Evolutionary conservation across 2,113 vertebrate genomes (phyloP), one percentile per base, ranked within the genome.

Genomic region (Dascyllus trimaculatus): DNA sequence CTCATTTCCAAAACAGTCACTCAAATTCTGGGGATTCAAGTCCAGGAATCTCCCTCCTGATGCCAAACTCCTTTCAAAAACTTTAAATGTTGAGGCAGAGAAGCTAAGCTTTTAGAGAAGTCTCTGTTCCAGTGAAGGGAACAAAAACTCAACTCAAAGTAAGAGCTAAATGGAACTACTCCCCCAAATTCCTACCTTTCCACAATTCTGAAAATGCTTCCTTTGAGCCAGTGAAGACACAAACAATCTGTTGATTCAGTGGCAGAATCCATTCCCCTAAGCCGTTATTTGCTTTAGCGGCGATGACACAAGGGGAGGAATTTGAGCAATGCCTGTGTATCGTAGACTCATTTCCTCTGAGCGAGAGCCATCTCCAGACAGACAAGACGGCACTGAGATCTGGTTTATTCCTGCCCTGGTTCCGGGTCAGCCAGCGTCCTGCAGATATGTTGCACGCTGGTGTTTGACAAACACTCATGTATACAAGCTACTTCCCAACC

Each of bases 281-380:
- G 83, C 83, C 48, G 49, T 74, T 93, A 88, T 92, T 93, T 93
- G 88, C 88, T 92, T 88, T 91, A 80, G 89, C 71, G 0, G 82
- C 40, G 62, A 92, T 92, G 87, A 92, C 87, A 91, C 88, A 89
- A 89, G 90, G 65, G 64, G 18, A 93, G 87, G 92, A 93, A 93
- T 93, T 87, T 89, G 80, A 92, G 87, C 83, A 91, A 92, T 92
- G 89, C 75, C 75, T 32, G 78, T 74, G 85, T 72, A 73, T 75
- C 80, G 18, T 46, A 88, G 85, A 66, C 89, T 91, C 76, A 90
- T 92, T 91, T 83, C 90, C 89, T 91, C 66, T 22, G 32, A 77
- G 72, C 1, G 60, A 70, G 74, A 85, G 69, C 71, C 71, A 67
- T 80, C 81, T 87, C 86, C 71, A 90, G 82, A 89, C 74, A 87